Percentiles rank a stretch among this genome's conserved stretches.
These are phyloP conservation scores for Phorcus lineatus DNA, from an alignment of 2,888 invertebrate species.

Conservation along the genomic window DNA sequence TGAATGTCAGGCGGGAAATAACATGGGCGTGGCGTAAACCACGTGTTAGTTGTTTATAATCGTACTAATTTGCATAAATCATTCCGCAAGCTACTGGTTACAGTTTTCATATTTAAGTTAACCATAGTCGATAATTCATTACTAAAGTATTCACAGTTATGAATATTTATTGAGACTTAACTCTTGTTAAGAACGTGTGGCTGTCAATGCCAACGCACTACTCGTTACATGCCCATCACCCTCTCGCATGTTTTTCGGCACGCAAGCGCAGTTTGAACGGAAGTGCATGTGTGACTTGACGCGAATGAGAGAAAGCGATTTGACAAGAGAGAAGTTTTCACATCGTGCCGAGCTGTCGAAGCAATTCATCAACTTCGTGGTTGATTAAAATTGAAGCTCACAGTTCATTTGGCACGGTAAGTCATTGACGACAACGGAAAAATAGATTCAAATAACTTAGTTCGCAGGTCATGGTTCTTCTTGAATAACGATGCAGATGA, in stretches of 20 bases:
- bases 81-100: background rate
- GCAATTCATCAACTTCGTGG: slow-evolving; percentile 8
- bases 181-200: background rate
- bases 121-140: too few relatives aligned
- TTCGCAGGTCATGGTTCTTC: too few relatives aligned
- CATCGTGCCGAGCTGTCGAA: slow-evolving; percentile 9
- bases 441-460: background rate
- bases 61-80: background rate
- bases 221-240: background rate
- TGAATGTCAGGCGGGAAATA: too few relatives aligned
- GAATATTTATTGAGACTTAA: background rate
- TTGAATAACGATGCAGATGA: too few relatives aligned
- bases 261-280: slow-evolving; percentile 19
- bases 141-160: too few relatives aligned
- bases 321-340: slow-evolving; percentile 14
- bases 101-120: too few relatives aligned
- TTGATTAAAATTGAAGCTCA: slow-evolving; percentile 14
- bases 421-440: background rate
- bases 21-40: background rate
- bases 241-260: background rate
- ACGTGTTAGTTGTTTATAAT: background rate
- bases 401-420: slow-evolving; percentile 17
- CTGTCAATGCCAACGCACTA: background rate
- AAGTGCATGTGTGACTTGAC: slow-evolving; percentile 19
- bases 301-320: background rate